Conservation (phyloP, 2,797 vertebrate species). For the Cossypha heuglini region DNA sequence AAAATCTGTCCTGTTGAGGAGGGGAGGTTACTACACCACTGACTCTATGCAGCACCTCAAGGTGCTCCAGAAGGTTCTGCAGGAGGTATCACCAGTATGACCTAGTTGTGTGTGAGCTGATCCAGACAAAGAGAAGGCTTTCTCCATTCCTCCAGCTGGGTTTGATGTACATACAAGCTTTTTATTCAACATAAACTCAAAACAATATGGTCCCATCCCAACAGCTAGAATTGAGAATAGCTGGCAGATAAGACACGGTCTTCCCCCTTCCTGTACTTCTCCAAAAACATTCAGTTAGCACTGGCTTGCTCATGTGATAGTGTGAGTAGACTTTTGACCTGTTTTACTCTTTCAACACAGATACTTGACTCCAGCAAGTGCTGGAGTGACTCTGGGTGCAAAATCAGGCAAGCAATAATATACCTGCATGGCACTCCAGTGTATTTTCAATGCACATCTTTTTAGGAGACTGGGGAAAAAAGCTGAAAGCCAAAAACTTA, state of each 20-base stretch:
- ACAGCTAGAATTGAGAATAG: background rate
- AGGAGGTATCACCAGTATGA: background rate
- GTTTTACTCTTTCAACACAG: background rate
- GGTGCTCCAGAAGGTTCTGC: background rate
- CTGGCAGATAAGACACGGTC: background rate
- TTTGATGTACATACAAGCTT: background rate
- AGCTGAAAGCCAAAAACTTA: background rate
- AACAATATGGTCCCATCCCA: background rate
- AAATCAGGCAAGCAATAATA: background rate
- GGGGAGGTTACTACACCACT: background rate
- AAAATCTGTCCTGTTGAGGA: background rate
- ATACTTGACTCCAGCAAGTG: background rate
- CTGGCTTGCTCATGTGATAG: background rate
- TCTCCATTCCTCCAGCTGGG: background rate
- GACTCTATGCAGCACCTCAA: background rate
- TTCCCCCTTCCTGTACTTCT: background rate
- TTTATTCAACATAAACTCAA: background rate
- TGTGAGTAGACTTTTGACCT: background rate
- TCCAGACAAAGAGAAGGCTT: background rate
- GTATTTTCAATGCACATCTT: background rate
- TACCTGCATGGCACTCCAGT: background rate
- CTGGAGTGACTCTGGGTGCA: background rate
- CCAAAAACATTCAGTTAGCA: background rate
- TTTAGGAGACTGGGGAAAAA: background rate
- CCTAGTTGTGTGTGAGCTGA: background rate